A percentile compares a stretch with the other conserved stretches of the same genome.
Conservation (phyloP, 2,888 invertebrate species). For the Nipponacmea schrenckii region DNA sequence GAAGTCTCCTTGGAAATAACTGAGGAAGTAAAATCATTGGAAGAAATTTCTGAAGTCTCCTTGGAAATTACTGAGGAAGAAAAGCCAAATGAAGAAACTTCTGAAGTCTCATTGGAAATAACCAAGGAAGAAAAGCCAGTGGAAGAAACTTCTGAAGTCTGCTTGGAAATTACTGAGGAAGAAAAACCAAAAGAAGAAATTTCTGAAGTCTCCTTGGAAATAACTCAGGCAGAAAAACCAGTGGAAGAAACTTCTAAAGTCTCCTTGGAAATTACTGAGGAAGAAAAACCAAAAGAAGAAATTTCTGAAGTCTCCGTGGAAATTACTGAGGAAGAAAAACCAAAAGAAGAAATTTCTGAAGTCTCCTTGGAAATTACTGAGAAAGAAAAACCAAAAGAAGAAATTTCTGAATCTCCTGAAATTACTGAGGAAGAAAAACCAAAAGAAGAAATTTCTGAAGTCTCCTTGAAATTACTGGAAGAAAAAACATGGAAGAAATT, state of each 20-base stretch:
- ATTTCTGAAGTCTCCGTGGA: no score
- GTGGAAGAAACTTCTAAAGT: constrained; percentile 33
- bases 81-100: not conserved
- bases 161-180: constrained; percentile 23
- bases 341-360: no score
- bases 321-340: no score
- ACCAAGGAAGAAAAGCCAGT: constrained; percentile 1
- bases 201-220: constrained; percentile 22
- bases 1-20: not conserved
- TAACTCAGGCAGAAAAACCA: no score
- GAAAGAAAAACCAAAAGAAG: constrained; percentile 9
- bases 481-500: not conserved
- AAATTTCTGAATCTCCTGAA: not conserved
- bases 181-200: constrained; percentile 25
- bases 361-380: not conserved
- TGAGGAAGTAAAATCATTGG: constrained; percentile 2
- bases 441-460: not conserved
- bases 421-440: not conserved
- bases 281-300: no score
- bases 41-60: constrained; percentile 8
- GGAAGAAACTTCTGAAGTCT: constrained; percentile 12
- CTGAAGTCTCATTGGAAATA: constrained; percentile 25
- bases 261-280: no score
- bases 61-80: not conserved
- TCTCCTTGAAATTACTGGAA: not conserved